A percentile compares a stretch with the other conserved stretches of the same genome.
These are phyloP conservation scores for Ceratosolen solmsi DNA, from an alignment of 1,140 invertebrate genomes.

Conservation along the genomic window DNA sequence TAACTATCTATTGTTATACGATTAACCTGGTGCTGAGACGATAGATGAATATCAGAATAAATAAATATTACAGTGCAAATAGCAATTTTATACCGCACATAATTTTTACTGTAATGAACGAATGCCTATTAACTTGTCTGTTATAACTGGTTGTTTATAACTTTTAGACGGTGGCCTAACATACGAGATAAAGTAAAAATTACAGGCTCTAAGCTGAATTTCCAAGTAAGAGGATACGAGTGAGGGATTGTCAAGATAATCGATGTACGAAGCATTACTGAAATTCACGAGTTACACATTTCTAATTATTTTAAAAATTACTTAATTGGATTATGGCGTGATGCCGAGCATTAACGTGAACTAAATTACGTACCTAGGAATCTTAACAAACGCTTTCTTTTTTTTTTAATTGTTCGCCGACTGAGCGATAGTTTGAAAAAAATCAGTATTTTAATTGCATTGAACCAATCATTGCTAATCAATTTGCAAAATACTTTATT, in stretches of 20 bases:
- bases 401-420: not conserved
- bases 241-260: constrained; percentile 12
- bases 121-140: not conserved
- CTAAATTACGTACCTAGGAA: not conserved
- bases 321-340: constrained; percentile 17
- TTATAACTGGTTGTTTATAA: not conserved
- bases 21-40: no score
- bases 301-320: constrained; percentile 35
- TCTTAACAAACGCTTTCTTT: not conserved
- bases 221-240: not conserved
- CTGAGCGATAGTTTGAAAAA: not conserved
- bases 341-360: not conserved
- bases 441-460: constrained; percentile 15
- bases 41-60: no score
- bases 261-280: not conserved
- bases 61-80: no score
- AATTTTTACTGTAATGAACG: not conserved
- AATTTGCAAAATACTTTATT: no score
- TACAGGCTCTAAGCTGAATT: not conserved
- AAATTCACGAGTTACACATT: constrained; percentile 4
- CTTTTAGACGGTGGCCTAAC: not conserved
- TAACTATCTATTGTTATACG: no score
- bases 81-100: no score
- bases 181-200: constrained; percentile 13
- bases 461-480: no score